Conservation (phyloP, 2,797 vertebrate genomes). For the Trematomus bernacchii region DNA sequence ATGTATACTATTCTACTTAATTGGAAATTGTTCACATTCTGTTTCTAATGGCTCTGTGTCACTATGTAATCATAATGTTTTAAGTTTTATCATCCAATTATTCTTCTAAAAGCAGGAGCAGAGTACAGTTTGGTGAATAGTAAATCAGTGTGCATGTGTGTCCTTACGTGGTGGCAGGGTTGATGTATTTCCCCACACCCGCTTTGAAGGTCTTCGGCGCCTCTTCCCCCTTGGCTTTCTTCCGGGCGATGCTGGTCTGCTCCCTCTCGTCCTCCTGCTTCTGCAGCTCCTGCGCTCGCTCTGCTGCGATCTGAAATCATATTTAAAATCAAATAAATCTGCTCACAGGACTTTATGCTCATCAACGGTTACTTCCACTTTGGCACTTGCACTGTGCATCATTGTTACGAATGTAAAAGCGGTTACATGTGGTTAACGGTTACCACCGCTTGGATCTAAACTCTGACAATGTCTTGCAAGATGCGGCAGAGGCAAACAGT, state of each 20-base stretch:
- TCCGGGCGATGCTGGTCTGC: constrained; percentile 73
- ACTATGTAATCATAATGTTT: constrained; percentile 25
- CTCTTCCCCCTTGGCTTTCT: constrained; percentile 82
- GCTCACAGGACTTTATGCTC: not conserved
- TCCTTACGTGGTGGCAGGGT: constrained; percentile 88
- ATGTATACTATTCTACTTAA: constrained; percentile 35
- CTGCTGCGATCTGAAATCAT: constrained; percentile 88
- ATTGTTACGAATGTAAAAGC: not conserved
- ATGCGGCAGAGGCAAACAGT: too few species aligned
- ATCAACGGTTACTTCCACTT: not conserved
- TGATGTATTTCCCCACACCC: constrained; percentile 97
- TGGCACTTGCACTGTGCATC: not conserved
- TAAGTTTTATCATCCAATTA: constrained; percentile 41
- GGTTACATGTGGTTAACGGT: too few species aligned
- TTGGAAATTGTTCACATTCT: constrained; percentile 33
- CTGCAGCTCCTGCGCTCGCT: constrained; percentile 87
- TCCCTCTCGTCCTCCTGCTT: constrained; percentile 85
- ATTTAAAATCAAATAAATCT: not conserved
- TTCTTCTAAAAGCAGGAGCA: constrained; percentile 6
- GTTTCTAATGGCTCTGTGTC: constrained; percentile 4
- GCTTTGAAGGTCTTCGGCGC: constrained; percentile 90
- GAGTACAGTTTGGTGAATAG: not conserved
- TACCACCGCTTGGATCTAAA: too few species aligned
- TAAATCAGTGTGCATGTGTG: constrained; percentile 6
- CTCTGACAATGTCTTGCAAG: too few species aligned